Base-by-base conservation (phyloP, 2,888 invertebrate genomes). In the Drosophila mercatorum region DNA sequence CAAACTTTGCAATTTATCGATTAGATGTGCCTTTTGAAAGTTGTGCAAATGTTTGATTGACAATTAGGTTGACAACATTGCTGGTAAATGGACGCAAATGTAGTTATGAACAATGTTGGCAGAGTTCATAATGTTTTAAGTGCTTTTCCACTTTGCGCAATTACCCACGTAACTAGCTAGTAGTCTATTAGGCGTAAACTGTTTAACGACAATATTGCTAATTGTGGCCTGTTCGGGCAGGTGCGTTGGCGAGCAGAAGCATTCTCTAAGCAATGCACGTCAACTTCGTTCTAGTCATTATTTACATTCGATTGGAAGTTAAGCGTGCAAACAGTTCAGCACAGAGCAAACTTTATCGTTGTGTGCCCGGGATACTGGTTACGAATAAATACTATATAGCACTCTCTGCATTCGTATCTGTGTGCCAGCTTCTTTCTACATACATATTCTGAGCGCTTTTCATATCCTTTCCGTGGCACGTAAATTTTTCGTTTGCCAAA, bases 291-390 rank as follows among this genome's bases (percentile, higher is more conserved):
- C 51, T 68, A 72, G 75, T 80, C 80, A 88, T 88, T 89, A 89
- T 89, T 90, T 88, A 82, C 89, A 88, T 90, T 89, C 89, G 89
- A 90, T 88, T 90, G 85, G 72, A 89, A 89, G 90, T 88, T 90
- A 76, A 88, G 80, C 85, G 82, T 90, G 85, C 74, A 78, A 89
- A 89, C 78, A 75, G 79, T 71, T 90, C 67, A 68, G 60, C 68
- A 69, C 47, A 57, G 41, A 40, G 65, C 49, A 61, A 83, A 83
- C 73, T 87, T 89, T 80, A 68, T 68, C 87, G 66, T 83, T 62
- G 49, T 51, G 51, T 53, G 8, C 22, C 51, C 46, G 28, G 17
- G 47, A 61, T 28, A 46, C 59, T 36, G 49, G 66, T 38, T 60
- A 51, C 49, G 56, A 56, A 58, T 80, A 75, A 63, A 53, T 58